Evolutionary conservation across 23 tunicate species (phyloP), one percentile per base, ranked within the genome.

Genomic region (Pegea sp.): DNA sequence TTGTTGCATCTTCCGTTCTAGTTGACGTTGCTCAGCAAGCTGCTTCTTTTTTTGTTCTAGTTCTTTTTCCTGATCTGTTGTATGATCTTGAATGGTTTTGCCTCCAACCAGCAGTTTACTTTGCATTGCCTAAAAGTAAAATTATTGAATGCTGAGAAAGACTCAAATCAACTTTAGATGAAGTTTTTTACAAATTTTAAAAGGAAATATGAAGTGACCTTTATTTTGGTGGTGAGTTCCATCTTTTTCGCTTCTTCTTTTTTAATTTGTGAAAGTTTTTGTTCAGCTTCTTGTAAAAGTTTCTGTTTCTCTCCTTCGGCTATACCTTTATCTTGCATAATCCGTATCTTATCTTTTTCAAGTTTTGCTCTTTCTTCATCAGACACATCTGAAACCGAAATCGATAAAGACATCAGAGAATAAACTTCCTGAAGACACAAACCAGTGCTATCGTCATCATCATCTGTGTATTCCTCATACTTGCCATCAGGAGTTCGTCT

Each of bases 101-200:
- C 98, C 98, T 20, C 98, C 98, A 38, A 70, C 88, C 16, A 89
- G 54, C 31, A 89, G 72, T 50, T 89, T 89, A 66, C 88, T 77
- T 63, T 89, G 74, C 98, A 89, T 89, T 33, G 90, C 88, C 90
- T 89, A 53, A 7, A 67, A 0, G 3, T 23, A 18, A 24, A 23
- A n/a, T n/a, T n/a, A n/a, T n/a, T n/a, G n/a, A n/a, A n/a, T n/a
- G n/a, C n/a, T n/a, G n/a, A n/a, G n/a, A n/a, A n/a, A n/a, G n/a
- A n/a, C n/a, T n/a, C n/a, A n/a, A n/a, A n/a, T n/a, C n/a, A n/a
- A n/a, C n/a, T n/a, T n/a, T n/a, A n/a, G n/a, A n/a, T n/a, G n/a
- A n/a, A n/a, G n/a, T n/a, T n/a, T n/a, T n/a, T n/a, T n/a, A n/a
- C n/a, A n/a, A n/a, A n/a, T n/a, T n/a, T n/a, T n/a, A n/a, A n/a